Evolutionary conservation across 2,888 invertebrate genomes (phyloP).

Genomic region (Euzophera pinguis): DNA sequence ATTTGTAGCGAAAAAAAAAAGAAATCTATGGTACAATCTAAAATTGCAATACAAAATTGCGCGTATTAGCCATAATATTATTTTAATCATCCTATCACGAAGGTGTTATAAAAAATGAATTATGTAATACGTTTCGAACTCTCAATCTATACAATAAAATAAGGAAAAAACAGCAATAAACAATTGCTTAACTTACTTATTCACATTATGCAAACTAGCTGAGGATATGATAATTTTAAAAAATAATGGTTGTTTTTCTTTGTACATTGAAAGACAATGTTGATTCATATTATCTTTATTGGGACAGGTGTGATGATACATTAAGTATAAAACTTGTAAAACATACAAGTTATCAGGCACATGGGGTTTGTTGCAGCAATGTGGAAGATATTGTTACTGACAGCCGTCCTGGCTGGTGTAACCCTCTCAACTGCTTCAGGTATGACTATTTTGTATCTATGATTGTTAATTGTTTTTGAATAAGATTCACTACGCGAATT

Average conservation of each 20-base stretch:
- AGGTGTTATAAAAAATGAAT: no score
- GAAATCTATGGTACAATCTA: no score
- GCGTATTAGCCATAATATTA: no score
- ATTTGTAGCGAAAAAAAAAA: no score
- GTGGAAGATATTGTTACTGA: constrained; percentile 37
- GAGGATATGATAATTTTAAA: neutral
- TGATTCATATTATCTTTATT: constrained; percentile 25
- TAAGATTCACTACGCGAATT: no score
- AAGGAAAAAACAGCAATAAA: neutral
- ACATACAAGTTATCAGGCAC: constrained; percentile 27
- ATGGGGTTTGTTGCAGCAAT: constrained; percentile 30
- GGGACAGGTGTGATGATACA: constrained; percentile 38
- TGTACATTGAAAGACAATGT: constrained; percentile 2
- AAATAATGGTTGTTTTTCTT: constrained; percentile 6
- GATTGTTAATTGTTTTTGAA: no score
- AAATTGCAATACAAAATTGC: no score
- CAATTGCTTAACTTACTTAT: neutral
- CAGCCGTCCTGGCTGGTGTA: constrained; percentile 30
- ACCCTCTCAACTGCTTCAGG: constrained; percentile 28
- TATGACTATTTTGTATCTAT: constrained; percentile 16
- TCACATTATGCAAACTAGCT: neutral
- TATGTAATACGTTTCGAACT: no score
- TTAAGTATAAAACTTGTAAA: constrained; percentile 41
- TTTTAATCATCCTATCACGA: no score
- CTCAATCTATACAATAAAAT: neutral